Base-by-base conservation (phyloP, 2,888 invertebrate genomes). In the Proisotoma minuta region DNA sequence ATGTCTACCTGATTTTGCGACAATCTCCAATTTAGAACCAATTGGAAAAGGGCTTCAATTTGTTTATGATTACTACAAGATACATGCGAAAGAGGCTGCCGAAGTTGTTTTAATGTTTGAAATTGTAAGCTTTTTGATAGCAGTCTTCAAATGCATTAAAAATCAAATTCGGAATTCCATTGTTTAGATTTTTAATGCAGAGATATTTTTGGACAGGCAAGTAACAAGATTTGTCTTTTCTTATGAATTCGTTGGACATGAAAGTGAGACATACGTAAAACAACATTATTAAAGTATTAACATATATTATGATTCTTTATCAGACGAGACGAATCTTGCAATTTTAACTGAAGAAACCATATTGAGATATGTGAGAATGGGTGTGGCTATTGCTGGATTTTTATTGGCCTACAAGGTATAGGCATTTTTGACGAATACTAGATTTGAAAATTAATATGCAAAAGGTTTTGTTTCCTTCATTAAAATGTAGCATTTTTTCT, bases 121-220 rank as follows among this genome's bases (percentile, higher is more conserved):
- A 65, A 61, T 69, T 59, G 66, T 69, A 43, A 49, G 58, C 15
- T 5, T 24, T 49, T 4, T 8, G 5, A 20, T 57, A 26, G 3
- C 15, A 12, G n/a, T 50, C 23, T 34, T 22, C 18, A 22, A 2
- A 22, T 54, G 3, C 23, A 20, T 54, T 34, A 22, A 8, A 3
- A 20, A 29, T 29, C 18, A 8, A 15, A 18, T 18, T 26, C 10
- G 12, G 18, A 52, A 10, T 29, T 52, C 10, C 23, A 50, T 50
- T 34, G 34, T 43, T 5, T 22, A 63, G 63, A 59, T 67, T 61
- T 39, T 62, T 12, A 67, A 63, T 24, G 22, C 52, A 15, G 56
- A 64, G 23, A 57, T 62, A 8, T 64, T 69, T 57, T 39, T 69
- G 57, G 69, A 69, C 27, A 34, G 66, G 5, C 69, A 69, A 40